Percentiles rank a stretch among this genome's conserved stretches.
Conservation (phyloP, 2,113 vertebrate genomes). For the Procavia capensis region DNA sequence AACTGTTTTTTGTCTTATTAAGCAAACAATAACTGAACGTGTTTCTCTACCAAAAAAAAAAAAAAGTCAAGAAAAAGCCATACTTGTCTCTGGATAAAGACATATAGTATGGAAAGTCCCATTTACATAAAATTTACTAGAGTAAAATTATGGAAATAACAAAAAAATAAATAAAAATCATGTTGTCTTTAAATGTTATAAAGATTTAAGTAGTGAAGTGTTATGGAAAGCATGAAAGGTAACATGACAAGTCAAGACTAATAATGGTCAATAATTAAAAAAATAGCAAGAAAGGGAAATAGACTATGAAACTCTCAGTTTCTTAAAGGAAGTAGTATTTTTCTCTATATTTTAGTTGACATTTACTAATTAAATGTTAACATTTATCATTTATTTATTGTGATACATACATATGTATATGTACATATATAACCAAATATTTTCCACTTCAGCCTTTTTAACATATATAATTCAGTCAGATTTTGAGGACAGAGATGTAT, state of each 20-base stretch:
- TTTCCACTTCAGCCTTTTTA: too few relatives aligned
- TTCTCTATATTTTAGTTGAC: constrained; percentile 2
- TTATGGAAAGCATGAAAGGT: not conserved
- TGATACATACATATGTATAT: too few relatives aligned
- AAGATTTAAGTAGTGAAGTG: not conserved
- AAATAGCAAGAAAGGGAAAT: not conserved
- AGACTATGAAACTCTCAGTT: not conserved
- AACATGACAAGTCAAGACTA: not conserved
- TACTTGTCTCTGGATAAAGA: constrained; percentile 1
- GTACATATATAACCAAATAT: too few relatives aligned
- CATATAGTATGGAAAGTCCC: not conserved
- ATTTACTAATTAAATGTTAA: not conserved
- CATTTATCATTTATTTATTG: not conserved
- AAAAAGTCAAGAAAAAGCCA: not conserved
- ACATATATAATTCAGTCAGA: too few relatives aligned
- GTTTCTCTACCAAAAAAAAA: not conserved
- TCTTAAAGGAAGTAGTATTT: not conserved
- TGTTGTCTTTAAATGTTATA: not conserved
- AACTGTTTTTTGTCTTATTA: not conserved
- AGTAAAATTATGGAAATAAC: not conserved
- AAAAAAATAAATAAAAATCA: not conserved
- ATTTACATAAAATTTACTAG: not conserved
- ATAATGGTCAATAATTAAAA: not conserved
- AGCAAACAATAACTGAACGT: not conserved
- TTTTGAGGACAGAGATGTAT: not conserved